Evolutionary conservation across 1,140 invertebrate genomes (phyloP).

Genomic region (Saccostrea echinata): DNA sequence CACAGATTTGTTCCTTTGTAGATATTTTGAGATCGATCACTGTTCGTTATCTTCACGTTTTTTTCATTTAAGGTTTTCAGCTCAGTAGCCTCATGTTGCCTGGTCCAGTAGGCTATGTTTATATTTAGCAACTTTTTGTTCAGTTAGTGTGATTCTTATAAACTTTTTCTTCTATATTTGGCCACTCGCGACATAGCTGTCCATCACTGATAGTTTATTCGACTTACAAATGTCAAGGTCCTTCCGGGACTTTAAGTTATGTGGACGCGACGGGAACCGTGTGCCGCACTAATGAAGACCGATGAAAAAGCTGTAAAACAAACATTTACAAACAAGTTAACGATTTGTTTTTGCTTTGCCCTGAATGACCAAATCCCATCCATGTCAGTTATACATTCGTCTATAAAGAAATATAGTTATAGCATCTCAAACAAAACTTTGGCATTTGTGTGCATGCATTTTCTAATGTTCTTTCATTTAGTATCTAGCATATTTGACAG

Average conservation of each 20-base stretch:
- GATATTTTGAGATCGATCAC: too few species aligned
- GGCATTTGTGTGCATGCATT: too few species aligned
- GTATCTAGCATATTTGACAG: too few species aligned
- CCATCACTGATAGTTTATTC: background rate
- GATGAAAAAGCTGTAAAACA: background rate
- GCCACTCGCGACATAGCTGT: background rate
- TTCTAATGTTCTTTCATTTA: too few species aligned
- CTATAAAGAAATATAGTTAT: background rate
- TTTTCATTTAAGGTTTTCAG: too few species aligned
- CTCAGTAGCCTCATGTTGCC: background rate
- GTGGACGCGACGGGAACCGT: background rate
- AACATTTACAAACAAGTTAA: slow-evolving; percentile 3
- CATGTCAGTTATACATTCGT: background rate
- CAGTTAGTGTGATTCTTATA: background rate
- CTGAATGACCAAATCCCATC: background rate
- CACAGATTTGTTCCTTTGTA: too few species aligned
- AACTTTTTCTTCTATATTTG: background rate
- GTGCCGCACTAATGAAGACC: background rate
- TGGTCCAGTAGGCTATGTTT: background rate
- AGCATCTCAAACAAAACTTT: too few species aligned
- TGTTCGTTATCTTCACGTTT: too few species aligned
- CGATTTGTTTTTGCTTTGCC: background rate
- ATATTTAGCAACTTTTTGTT: background rate
- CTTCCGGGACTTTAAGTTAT: background rate
- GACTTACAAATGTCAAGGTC: background rate